phyloP scores from a whole-genome alignment of 2,113 vertebrate genomes.

The Grus americana region DNA sequence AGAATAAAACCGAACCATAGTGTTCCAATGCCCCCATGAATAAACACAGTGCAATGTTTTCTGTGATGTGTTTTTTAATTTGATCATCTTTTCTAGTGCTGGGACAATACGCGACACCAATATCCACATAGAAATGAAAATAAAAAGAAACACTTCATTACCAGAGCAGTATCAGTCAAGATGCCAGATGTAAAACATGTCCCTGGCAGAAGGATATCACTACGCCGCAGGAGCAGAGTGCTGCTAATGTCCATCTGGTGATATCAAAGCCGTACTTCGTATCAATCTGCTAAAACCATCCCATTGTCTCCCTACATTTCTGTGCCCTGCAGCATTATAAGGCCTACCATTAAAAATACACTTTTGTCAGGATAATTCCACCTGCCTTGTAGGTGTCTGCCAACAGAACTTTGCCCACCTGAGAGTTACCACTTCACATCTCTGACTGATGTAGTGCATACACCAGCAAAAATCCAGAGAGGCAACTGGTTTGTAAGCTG shows the following conservation, averaged over 20 bases:
- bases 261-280: not conserved
- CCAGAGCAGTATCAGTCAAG: not conserved
- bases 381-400: not conserved
- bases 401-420: not conserved
- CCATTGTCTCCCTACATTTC: not conserved
- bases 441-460: not conserved
- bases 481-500: not conserved
- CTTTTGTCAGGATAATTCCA: not conserved
- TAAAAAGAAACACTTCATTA: not conserved
- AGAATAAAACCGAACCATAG: not conserved
- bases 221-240: rapidly evolving
- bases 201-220: not conserved
- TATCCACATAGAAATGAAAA: not conserved
- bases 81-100: not conserved
- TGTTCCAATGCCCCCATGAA: not conserved
- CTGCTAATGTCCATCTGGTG: not conserved
- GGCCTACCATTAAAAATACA: not conserved
- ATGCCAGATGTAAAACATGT: not conserved
- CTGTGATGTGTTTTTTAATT: not conserved
- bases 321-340: not conserved
- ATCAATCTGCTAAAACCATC: not conserved
- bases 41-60: not conserved
- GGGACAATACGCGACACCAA: not conserved
- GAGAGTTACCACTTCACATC: rapidly evolving
- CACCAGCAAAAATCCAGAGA: not conserved